These are phyloP conservation scores for Phaenicophaeus curvirostris DNA, from an alignment of 2,797 vertebrate genomes.

Conservation along the genomic window DNA sequence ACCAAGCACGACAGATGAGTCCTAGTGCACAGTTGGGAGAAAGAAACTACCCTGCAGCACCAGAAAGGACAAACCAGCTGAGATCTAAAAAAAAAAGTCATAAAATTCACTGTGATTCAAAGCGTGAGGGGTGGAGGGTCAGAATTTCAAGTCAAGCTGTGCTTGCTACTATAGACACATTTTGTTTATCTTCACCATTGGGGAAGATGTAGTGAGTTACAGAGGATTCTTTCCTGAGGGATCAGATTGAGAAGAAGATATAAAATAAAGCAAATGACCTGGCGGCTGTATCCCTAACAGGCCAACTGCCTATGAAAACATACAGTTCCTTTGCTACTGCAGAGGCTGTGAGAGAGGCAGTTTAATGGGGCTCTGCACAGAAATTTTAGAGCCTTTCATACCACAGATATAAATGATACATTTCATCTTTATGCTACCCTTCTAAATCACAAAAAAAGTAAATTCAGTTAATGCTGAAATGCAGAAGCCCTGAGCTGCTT, in stretches of 20 bases:
- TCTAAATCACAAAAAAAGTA: conserved; percentile 38
- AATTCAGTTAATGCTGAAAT: conserved; percentile 26
- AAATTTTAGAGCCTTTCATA: conserved; percentile 36
- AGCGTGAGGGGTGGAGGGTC: fast-evolving
- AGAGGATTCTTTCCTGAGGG: neutral
- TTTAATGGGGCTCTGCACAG: conserved; percentile 14
- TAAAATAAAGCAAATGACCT: neutral
- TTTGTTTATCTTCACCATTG: neutral
- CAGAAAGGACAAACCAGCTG: neutral
- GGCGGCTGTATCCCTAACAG: neutral
- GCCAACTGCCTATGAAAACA: neutral
- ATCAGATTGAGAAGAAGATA: neutral
- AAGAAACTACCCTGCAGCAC: neutral
- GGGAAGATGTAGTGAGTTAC: neutral
- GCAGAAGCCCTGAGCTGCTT: conserved; percentile 13
- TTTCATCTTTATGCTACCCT: conserved; percentile 27
- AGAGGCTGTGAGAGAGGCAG: neutral
- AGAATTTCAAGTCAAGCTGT: neutral
- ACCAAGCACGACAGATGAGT: neutral
- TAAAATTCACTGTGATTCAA: neutral
- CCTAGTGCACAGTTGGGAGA: neutral
- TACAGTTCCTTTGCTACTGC: fast-evolving
- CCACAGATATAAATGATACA: conserved; percentile 39
- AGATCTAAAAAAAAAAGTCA: neutral
- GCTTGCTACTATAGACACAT: fast-evolving